A percentile compares a stretch with the other conserved stretches of the same genome.
Conservation (phyloP, 2,888 invertebrate species). For the Hypena proboscidalis region DNA sequence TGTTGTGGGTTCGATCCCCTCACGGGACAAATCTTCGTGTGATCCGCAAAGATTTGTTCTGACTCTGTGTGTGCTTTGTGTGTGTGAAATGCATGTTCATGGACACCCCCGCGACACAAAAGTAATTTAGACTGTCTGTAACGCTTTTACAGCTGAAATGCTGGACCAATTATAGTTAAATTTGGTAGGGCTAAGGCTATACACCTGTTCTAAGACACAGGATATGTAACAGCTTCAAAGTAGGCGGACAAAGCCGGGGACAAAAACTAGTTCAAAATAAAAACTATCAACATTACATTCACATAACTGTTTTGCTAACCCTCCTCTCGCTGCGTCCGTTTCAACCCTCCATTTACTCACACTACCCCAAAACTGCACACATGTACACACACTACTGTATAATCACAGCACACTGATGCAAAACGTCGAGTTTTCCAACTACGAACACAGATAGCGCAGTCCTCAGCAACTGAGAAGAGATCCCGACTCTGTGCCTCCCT, state of each 20-base stretch:
- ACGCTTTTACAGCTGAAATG: too few relatives aligned
- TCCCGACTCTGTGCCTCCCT: slow-evolving; percentile 39
- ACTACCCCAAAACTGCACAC: slow-evolving; percentile 39
- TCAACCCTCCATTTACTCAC: slow-evolving; percentile 67
- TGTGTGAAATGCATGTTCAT: too few relatives aligned
- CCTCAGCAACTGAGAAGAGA: slow-evolving; percentile 18
- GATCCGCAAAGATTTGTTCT: too few relatives aligned
- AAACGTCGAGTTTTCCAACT: slow-evolving; percentile 41
- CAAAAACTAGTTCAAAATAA: slow-evolving; percentile 6
- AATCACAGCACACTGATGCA: slow-evolving; percentile 41
- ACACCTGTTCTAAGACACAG: too few relatives aligned
- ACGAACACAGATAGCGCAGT: slow-evolving; percentile 53
- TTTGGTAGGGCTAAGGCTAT: too few relatives aligned
- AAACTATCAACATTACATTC: background rate
- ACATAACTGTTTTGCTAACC: slow-evolving; percentile 45
- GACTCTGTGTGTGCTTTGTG: too few relatives aligned
- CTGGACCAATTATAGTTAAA: too few relatives aligned
- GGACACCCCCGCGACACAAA: too few relatives aligned
- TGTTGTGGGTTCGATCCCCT: too few relatives aligned
- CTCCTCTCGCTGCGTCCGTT: slow-evolving; percentile 67
- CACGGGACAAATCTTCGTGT: too few relatives aligned
- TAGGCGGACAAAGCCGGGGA: slow-evolving; percentile 27
- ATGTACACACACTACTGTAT: slow-evolving; percentile 22
- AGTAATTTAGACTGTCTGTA: too few relatives aligned
- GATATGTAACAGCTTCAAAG: too few relatives aligned